Evolutionary conservation across 2,888 invertebrate species (phyloP), one percentile per base, ranked within the genome.

Genomic region (Tetranychus piercei): DNA sequence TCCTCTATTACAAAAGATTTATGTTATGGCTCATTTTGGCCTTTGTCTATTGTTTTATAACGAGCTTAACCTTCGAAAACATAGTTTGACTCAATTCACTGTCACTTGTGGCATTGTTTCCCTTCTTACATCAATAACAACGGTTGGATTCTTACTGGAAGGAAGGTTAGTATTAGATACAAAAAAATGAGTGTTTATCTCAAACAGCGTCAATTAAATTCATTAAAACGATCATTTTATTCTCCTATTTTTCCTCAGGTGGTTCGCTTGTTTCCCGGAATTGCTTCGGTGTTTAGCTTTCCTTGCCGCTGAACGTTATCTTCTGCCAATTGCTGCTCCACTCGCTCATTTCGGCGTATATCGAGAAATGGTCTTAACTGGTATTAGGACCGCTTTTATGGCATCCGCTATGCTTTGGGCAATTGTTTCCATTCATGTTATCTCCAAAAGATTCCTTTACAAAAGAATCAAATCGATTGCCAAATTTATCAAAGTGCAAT

Each of bases 271-370:
- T 43, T 72, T 74, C 65, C 8, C 78, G 22, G 78, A 78, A 67
- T 11, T 78, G 2, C 2, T 76, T 11, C 74, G 78, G 1, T 77
- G 78, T 73, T 45, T 77, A 79, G 80, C 81, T 79, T 81, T 81
- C 80, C 70, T 81, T 78, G 78, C 77, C 72, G 77, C 77, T 74
- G 78, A 78, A 74, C 78, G 77, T 74, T 78, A 77, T 77, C 77
- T 79, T 69, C 70, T 77, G 78, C 80, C 81, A 43, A 22, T 76
- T 5, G 44, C 55, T 55, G 55, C 22, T 4, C 20, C 72, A 23
- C 18, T 44, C 11, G 44, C 20, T 6, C 20, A n/a, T n/a, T 23
- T 44, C 8, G 34, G 23, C 20, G 8, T 73, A 3, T 45, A 44
- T 55, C 64, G 71, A 44, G 18, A 67, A n/a, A 9, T 22, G 18